Evolutionary conservation across 2,888 invertebrate genomes (phyloP).

Genomic region (Eilema sororculum): DNA sequence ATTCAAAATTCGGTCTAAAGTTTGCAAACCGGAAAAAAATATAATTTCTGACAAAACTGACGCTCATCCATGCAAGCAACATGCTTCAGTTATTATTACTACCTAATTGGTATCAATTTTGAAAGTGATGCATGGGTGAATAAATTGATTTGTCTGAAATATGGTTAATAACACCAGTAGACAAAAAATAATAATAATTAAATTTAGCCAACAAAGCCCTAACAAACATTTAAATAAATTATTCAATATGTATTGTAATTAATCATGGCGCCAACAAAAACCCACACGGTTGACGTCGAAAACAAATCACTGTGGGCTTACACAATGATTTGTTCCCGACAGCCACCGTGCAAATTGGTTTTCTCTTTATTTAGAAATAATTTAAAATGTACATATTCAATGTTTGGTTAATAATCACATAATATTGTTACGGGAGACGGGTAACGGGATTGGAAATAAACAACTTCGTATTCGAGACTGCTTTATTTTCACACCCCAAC

Average conservation of each 20-base stretch:
- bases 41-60: too few relatives aligned
- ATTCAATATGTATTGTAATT: background rate
- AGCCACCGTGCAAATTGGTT: background rate
- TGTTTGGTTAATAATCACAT: background rate
- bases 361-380: background rate
- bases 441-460: too few relatives aligned
- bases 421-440: too few relatives aligned
- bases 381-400: background rate
- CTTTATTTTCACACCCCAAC: too few relatives aligned
- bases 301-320: constrained; percentile 2
- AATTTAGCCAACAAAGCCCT: background rate
- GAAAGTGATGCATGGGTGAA: too few relatives aligned
- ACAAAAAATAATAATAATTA: background rate
- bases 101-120: too few relatives aligned
- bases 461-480: too few relatives aligned
- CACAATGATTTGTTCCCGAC: constrained; percentile 1
- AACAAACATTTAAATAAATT: background rate
- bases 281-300: background rate
- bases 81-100: too few relatives aligned
- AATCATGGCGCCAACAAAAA: constrained; percentile 1
- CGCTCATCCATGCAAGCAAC: too few relatives aligned
- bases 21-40: too few relatives aligned
- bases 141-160: too few relatives aligned
- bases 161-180: background rate
- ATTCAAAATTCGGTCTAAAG: too few relatives aligned